Evolutionary conservation across 2,113 vertebrate species (phyloP).

Genomic region (Campylomormyrus tamandua): DNA sequence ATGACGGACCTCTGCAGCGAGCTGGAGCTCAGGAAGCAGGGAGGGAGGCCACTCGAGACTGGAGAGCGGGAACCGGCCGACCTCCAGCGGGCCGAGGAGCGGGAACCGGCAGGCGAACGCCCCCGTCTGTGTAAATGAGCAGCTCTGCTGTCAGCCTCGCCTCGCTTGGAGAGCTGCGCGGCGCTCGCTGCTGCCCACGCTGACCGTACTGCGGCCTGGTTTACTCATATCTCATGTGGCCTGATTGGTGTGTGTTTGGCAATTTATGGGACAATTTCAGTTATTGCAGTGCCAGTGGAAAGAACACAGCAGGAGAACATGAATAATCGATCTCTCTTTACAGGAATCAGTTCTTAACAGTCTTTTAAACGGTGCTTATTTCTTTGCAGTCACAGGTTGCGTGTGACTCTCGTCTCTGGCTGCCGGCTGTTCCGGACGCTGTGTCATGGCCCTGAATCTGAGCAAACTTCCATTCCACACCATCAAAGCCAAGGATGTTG

Average conservation of each 20-base stretch:
- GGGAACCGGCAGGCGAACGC: background rate
- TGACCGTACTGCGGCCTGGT: background rate
- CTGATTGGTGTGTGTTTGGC: constrained; percentile 13
- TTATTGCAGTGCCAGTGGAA: constrained; percentile 2
- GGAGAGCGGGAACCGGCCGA: background rate
- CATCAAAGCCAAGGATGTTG: background rate
- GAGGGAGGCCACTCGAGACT: background rate
- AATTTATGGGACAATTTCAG: constrained; percentile 10
- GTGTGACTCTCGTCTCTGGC: background rate
- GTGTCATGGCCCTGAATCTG: background rate
- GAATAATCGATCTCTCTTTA: constrained; percentile 19
- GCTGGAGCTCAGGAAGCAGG: background rate
- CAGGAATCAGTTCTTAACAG: constrained; percentile 8
- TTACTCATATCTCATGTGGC: constrained; percentile 12
- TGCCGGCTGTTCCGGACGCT: background rate
- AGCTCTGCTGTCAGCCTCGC: background rate
- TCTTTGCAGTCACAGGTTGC: background rate
- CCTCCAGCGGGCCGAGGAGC: background rate
- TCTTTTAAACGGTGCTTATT: background rate
- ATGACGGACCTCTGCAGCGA: background rate
- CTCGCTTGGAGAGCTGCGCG: background rate
- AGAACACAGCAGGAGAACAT: background rate
- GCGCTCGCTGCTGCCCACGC: background rate
- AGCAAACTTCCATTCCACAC: background rate
- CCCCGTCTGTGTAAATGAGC: background rate